Conservation (phyloP, 1,140 invertebrate genomes). For the Zelostemma sp. region DNA sequence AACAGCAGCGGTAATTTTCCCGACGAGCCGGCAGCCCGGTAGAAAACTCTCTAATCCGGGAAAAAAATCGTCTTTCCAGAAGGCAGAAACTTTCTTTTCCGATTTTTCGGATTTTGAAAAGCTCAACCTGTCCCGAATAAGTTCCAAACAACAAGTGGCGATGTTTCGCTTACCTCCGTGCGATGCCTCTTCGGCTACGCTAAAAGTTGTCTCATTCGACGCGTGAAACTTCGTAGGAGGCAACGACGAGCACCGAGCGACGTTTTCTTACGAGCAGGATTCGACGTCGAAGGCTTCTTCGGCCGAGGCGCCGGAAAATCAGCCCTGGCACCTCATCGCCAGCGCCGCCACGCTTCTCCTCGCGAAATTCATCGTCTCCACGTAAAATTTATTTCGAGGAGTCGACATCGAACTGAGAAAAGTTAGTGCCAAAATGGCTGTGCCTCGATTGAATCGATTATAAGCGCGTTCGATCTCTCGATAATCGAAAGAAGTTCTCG, state of each 20-base stretch:
- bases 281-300: conserved; percentile 38
- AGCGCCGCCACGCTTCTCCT: conserved; percentile 42
- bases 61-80: conserved; percentile 62
- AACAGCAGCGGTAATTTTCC: conserved; percentile 33
- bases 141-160: conserved; percentile 54
- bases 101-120: conserved; percentile 57
- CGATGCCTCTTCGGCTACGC: conserved; percentile 35
- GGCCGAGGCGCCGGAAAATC: conserved; percentile 14
- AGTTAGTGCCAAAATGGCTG: conserved; percentile 46
- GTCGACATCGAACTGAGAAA: conserved; percentile 5
- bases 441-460: conserved; percentile 8
- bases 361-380: conserved; percentile 47
- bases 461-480: not conserved
- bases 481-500: too few species aligned
- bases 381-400: conserved; percentile 28
- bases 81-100: conserved; percentile 57
- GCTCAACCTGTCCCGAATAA: conserved; percentile 49
- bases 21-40: conserved; percentile 41
- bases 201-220: conserved; percentile 16
- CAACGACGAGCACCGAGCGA: conserved; percentile 61
- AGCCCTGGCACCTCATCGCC: conserved; percentile 40
- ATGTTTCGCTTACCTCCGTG: conserved; percentile 49
- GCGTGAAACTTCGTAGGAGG: conserved; percentile 53
- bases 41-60: conserved; percentile 38
- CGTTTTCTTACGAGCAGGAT: conserved; percentile 55